A percentile compares a stretch with the other conserved stretches of the same genome.
Conservation (phyloP, 1,140 invertebrate genomes). For the Drosophila sproati region DNA sequence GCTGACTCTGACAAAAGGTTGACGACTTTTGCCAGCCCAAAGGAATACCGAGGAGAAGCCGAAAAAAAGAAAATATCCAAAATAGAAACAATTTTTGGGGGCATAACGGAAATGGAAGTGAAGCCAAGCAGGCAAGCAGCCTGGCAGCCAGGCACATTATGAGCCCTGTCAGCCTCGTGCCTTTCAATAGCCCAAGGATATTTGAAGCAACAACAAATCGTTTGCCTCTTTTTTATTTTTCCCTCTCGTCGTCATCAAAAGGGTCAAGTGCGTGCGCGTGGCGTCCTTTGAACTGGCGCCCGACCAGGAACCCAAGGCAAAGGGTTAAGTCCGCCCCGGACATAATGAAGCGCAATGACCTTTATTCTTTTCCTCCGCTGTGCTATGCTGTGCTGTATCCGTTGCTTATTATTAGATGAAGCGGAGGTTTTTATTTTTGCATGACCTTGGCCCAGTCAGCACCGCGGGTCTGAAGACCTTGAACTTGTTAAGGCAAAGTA, state of each 20-base stretch:
- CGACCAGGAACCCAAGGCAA: slow-evolving; percentile 27
- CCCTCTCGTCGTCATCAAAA: slow-evolving; percentile 34
- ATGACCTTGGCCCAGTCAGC: slow-evolving; percentile 65
- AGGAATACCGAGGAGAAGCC: slow-evolving; percentile 13
- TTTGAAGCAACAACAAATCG: slow-evolving; percentile 32
- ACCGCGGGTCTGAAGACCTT: slow-evolving; percentile 21
- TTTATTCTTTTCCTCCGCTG: slow-evolving; percentile 45
- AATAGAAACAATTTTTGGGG: slow-evolving; percentile 28
- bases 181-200: slow-evolving; percentile 61
- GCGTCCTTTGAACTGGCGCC: slow-evolving; percentile 4
- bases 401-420: slow-evolving; percentile 43
- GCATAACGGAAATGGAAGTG: slow-evolving; percentile 42
- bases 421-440: slow-evolving; percentile 32
- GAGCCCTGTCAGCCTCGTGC: neutral
- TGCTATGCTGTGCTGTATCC: slow-evolving; percentile 14
- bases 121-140: slow-evolving; percentile 17
- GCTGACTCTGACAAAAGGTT: slow-evolving; percentile 49
- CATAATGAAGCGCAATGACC: slow-evolving; percentile 73
- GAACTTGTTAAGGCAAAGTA: slow-evolving; percentile 29
- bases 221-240: slow-evolving; percentile 6
- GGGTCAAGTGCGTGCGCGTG: slow-evolving; percentile 77
- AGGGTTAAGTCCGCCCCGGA: slow-evolving; percentile 58
- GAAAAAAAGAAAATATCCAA: slow-evolving; percentile 4
- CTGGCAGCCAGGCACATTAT: neutral
- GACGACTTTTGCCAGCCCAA: slow-evolving; percentile 37